A percentile compares a stretch with the other conserved stretches of the same genome.
phyloP scores from a whole-genome alignment of 2,797 vertebrate species.

The Allobates femoralis region DNA sequence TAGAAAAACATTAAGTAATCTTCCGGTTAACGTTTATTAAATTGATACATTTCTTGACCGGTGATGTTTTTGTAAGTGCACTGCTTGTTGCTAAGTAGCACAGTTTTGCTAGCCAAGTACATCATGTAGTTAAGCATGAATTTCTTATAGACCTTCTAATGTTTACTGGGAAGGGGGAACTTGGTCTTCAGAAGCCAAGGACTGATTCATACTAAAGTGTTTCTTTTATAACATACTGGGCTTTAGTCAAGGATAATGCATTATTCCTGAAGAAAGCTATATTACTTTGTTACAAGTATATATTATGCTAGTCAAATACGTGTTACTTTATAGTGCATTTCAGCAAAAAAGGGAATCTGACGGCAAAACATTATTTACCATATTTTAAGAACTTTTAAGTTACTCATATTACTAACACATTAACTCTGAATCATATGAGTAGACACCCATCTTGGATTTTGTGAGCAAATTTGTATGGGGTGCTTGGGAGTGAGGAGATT shows the following conservation, averaged over 20 bases:
- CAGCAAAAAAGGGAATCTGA: no score
- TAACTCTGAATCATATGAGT: no score
- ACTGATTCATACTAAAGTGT: conserved; percentile 31
- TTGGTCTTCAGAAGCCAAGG: conserved; percentile 16
- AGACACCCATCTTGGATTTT: no score
- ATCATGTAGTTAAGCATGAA: neutral
- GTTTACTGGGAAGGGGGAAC: neutral
- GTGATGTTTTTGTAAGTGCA: conserved; percentile 40
- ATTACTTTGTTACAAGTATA: neutral
- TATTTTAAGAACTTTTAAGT: no score
- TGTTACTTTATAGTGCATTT: conserved; percentile 1
- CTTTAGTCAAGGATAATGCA: conserved; percentile 20
- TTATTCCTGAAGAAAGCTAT: neutral
- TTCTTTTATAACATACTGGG: neutral
- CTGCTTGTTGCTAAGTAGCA: conserved; percentile 31
- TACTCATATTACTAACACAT: no score
- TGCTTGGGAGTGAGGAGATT: no score
- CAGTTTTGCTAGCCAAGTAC: neutral
- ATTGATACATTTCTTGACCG: conserved; percentile 21
- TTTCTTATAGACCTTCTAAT: conserved; percentile 30
- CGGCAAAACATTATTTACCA: no score
- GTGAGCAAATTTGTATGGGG: no score
- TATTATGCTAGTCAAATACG: neutral
- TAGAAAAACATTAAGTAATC: conserved; percentile 35
- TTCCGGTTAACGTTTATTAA: conserved; percentile 19